These are phyloP conservation scores for Papilio machaon DNA, from an alignment of 1,140 invertebrate genomes.

Conservation along the genomic window DNA sequence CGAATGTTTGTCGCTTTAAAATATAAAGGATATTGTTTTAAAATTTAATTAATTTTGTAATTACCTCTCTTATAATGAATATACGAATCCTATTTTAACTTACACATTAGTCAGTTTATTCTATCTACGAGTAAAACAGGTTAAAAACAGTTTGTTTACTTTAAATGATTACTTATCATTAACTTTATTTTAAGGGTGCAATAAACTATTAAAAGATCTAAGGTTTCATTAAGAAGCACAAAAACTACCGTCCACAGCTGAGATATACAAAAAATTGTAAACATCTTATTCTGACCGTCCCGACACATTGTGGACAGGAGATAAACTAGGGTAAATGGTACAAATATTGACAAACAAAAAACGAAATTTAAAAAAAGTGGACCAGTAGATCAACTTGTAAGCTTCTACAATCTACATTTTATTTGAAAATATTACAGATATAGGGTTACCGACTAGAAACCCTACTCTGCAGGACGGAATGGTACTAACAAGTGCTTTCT, in stretches of 20 bases:
- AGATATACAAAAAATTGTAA: constrained; percentile 67
- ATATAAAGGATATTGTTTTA: background rate
- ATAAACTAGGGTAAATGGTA: constrained; percentile 45
- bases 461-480: too few relatives aligned
- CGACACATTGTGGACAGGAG: constrained; percentile 59
- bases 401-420: background rate
- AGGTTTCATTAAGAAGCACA: constrained; percentile 35
- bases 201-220: constrained; percentile 31
- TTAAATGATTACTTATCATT: background rate
- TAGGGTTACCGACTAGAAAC: too few relatives aligned
- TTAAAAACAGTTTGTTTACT: background rate
- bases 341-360: background rate
- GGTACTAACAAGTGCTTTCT: too few relatives aligned
- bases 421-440: background rate
- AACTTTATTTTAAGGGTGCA: background rate
- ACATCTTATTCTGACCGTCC: constrained; percentile 59
- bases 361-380: background rate
- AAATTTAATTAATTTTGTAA: constrained; percentile 4
- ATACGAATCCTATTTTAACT: background rate
- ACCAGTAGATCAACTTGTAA: background rate
- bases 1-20: constrained; percentile 10
- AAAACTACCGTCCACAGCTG: constrained; percentile 53
- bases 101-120: background rate
- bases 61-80: background rate
- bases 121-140: background rate